Conservation (phyloP, 2,797 vertebrate species). For the Anas flavirostris region DNA sequence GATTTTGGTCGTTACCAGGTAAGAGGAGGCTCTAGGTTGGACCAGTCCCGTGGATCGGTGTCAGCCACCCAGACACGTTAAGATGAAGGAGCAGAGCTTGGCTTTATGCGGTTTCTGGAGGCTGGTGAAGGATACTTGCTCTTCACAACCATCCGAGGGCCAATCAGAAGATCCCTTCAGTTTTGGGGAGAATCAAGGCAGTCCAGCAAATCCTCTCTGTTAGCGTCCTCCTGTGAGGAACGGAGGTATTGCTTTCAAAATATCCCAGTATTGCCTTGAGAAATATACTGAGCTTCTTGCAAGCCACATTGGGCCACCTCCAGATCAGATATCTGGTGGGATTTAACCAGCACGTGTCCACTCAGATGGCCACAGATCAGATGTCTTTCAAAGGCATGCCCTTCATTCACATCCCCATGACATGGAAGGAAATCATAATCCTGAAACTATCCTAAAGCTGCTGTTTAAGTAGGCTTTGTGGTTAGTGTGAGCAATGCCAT, state of each 20-base stretch:
- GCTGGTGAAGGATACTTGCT: background rate
- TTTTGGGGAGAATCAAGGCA: background rate
- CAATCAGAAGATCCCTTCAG: background rate
- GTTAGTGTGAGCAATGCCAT: background rate
- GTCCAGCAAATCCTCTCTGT: background rate
- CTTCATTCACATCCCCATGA: background rate
- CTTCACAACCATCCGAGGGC: background rate
- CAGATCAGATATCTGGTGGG: background rate
- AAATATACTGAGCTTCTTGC: background rate
- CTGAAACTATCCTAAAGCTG: background rate
- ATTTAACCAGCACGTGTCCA: background rate
- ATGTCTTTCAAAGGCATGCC: background rate
- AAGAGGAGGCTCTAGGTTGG: constrained; percentile 12
- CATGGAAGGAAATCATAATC: background rate
- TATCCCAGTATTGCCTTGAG: fast-evolving
- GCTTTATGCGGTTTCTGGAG: background rate
- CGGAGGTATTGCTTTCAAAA: background rate
- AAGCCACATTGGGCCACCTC: background rate
- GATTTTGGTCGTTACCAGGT: constrained; percentile 3
- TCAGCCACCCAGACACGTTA: background rate
- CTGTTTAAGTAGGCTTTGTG: background rate
- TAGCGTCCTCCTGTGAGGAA: background rate
- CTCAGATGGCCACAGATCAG: background rate
- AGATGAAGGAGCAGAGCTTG: background rate
- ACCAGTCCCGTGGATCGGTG: background rate